Evolutionary conservation across 1,140 invertebrate species (phyloP).

Genomic region (Drosophila eugracilis): DNA sequence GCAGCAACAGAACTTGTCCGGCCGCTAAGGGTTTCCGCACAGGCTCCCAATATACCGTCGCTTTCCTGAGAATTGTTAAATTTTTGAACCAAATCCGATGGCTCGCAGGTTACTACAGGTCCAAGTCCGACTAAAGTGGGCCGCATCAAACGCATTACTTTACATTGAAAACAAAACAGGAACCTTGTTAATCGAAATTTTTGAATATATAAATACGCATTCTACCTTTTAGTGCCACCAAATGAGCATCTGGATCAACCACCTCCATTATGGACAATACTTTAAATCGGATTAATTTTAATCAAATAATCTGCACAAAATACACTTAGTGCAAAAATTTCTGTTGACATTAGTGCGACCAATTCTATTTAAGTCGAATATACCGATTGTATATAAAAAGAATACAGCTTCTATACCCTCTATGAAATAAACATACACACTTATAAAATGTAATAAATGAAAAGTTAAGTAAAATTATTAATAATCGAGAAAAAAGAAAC

Average conservation of each 20-base stretch:
- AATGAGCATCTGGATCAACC: conserved; percentile 57
- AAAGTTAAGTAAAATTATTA: not conserved
- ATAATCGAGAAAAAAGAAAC: not conserved
- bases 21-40: conserved; percentile 91
- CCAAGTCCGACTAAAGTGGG: conserved; percentile 62
- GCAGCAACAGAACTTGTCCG: conserved; percentile 95
- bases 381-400: not conserved
- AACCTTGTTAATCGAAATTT: not conserved
- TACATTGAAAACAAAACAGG: not conserved
- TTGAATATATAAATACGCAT: not conserved
- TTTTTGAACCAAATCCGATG: conserved; percentile 52
- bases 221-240: conserved; percentile 65
- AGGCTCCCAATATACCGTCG: conserved; percentile 45
- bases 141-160: conserved; percentile 67
- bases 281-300: not conserved
- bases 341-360: conserved; percentile 29
- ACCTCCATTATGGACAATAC: conserved; percentile 46
- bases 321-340: not conserved
- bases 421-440: not conserved
- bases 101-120: conserved; percentile 63
- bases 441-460: too few relatives aligned
- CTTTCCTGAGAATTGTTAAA: conserved; percentile 36
- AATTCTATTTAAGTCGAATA: not conserved
- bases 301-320: conserved; percentile 2
- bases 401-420: not conserved